Base-by-base conservation (phyloP, 2,888 invertebrate genomes). In the Schizotus pectinicornis region DNA sequence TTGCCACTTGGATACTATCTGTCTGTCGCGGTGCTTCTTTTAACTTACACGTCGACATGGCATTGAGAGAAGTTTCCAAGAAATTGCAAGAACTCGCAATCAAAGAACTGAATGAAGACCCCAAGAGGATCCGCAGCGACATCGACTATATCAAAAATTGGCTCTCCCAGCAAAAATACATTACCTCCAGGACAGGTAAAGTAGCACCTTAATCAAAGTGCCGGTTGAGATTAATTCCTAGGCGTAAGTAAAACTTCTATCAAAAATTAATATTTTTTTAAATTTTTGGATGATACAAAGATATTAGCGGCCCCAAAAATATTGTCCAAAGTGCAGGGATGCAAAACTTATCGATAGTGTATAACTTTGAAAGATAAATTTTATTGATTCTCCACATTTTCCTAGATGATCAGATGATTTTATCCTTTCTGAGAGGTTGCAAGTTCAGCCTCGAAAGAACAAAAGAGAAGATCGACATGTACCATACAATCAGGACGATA, bases 371-470 rank as follows among this genome's bases (percentile, higher is more conserved):
- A n/a, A n/a, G n/a, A n/a, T n/a, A 22, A 22, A 22, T 22, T 22
- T 2, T 22, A 5, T 22, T 22, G 5, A 22, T 22, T 22, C 3
- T 22, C 2, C n/a, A 6, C 6, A 33, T 7, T 41, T 34, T 59
- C 69, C 56, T 71, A 83, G 86, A 86, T 74, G 86, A 88, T 67
- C 87, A 88, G 74, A 86, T 85, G 80, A 69, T 88, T 46, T 68
- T 85, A 6, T 77, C 83, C 1, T 88, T 87, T 73, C 77, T 89
- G 11, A 81, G 88, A 6, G 87, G 88, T 33, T 85, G 86, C 69
- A 88, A 88, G 74, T 87, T 81, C 72, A 87, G 56, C 32, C 37
- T 56, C 9, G 56, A 56, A 32, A 22, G 56, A 2, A 49, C 49
- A 1, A 88, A 88, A 67, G 81, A 84, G 63, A 88, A 87, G 72